Conservation (phyloP, 2,888 invertebrate species). For the Epinotia ramella region DNA sequence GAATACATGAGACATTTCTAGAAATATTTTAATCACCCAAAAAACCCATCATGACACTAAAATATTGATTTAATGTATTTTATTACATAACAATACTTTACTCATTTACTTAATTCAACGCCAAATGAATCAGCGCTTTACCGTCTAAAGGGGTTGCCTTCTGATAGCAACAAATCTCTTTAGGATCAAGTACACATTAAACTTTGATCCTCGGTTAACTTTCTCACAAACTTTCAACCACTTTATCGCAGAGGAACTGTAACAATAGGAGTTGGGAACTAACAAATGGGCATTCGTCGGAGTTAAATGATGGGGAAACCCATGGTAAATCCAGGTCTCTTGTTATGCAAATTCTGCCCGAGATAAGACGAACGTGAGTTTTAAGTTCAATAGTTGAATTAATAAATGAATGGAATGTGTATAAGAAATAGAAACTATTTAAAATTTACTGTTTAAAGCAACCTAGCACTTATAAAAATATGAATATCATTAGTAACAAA, state of each 20-base stretch:
- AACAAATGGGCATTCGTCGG: conserved; percentile 46
- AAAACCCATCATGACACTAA: no score
- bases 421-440: no score
- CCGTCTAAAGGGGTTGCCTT: neutral
- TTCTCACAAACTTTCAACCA: conserved; percentile 39
- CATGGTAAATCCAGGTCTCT: conserved; percentile 56
- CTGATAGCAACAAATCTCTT: conserved; percentile 33
- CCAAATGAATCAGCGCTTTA: neutral
- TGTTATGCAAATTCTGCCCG: conserved; percentile 66
- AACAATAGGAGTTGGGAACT: conserved; percentile 45
- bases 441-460: no score
- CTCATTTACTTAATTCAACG: no score
- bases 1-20: no score
- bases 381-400: conserved; percentile 5
- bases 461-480: no score
- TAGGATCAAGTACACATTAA: conserved; percentile 42
- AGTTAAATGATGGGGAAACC: conserved; percentile 63
- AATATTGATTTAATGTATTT: no score
- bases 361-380: conserved; percentile 49
- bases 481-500: no score
- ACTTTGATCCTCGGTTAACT: conserved; percentile 40
- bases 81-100: no score
- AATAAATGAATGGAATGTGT: neutral
- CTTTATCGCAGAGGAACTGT: conserved; percentile 43
- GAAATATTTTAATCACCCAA: no score